Evolutionary conservation across 2,113 vertebrate species (phyloP).

Genomic region (Dasyurus viverrinus): DNA sequence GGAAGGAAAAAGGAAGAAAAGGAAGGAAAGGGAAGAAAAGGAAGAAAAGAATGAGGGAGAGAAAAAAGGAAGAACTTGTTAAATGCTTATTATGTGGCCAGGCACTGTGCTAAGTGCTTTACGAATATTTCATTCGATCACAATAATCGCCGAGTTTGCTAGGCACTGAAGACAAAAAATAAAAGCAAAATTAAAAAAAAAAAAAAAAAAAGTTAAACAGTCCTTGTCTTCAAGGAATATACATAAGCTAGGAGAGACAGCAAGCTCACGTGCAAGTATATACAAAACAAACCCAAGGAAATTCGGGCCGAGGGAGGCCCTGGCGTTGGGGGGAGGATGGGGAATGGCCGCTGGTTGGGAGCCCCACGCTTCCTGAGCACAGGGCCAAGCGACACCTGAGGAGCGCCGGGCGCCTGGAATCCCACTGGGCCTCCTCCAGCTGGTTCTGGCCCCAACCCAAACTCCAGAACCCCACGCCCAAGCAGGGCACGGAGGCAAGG

Average conservation of each 20-base stretch:
- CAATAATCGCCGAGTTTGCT: background rate
- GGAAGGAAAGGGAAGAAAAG: too few relatives aligned
- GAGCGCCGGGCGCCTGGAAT: constrained; percentile 17
- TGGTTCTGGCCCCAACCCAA: constrained; percentile 7
- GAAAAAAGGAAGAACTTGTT: background rate
- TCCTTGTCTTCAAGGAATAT: background rate
- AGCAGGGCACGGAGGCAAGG: rapidly evolving
- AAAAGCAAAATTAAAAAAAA: background rate
- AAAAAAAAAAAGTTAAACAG: background rate
- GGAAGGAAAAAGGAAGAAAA: too few relatives aligned
- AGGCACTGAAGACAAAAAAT: background rate
- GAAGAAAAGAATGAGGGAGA: background rate
- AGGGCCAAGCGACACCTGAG: background rate
- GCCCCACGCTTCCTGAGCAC: background rate
- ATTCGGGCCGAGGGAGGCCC: background rate
- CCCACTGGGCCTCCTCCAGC: background rate
- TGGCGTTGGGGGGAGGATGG: background rate
- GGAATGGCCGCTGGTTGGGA: background rate
- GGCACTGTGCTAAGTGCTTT: background rate
- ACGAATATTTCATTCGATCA: background rate
- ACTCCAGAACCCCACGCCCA: background rate
- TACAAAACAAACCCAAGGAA: background rate
- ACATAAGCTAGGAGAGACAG: background rate
- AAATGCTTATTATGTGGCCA: background rate
- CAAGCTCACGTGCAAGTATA: background rate